phyloP scores from a whole-genome alignment of 2,797 vertebrate genomes.

The Hyperoplus immaculatus region DNA sequence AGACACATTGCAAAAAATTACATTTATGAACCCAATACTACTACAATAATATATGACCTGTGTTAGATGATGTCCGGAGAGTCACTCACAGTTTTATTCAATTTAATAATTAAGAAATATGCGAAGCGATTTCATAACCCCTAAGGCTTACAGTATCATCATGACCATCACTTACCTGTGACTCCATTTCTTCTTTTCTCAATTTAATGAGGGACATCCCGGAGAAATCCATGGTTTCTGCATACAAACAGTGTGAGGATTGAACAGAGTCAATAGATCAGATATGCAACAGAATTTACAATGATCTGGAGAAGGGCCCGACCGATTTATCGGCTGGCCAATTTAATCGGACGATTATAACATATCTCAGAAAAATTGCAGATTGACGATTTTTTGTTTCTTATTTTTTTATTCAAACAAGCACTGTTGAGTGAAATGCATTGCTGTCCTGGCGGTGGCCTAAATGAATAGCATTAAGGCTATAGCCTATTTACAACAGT shows the following conservation, averaged over 20 bases:
- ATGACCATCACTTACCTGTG: constrained; percentile 86
- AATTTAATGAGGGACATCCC: constrained; percentile 97
- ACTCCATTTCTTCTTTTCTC: constrained; percentile 97
- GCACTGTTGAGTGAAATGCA: too few species aligned
- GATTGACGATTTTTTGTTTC: too few species aligned
- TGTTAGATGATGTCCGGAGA: background rate
- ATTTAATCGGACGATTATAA: too few species aligned
- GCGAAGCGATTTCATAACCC: background rate
- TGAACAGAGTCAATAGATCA: constrained; percentile 5
- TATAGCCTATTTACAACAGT: too few species aligned
- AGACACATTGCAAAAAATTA: background rate
- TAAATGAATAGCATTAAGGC: too few species aligned
- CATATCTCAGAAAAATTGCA: too few species aligned
- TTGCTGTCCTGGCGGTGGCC: too few species aligned
- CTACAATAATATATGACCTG: background rate
- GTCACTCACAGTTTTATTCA: background rate
- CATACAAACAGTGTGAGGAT: background rate
- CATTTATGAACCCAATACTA: background rate
- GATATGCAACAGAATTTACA: background rate
- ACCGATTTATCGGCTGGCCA: too few species aligned
- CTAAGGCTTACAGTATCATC: background rate
- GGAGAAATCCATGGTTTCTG: constrained; percentile 98
- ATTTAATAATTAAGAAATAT: background rate
- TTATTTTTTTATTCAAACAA: too few species aligned
- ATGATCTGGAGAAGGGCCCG: background rate